Evolutionary conservation across 2,113 vertebrate species (phyloP), one percentile per base, ranked within the genome.

Genomic region (Malurus melanocephalus): DNA sequence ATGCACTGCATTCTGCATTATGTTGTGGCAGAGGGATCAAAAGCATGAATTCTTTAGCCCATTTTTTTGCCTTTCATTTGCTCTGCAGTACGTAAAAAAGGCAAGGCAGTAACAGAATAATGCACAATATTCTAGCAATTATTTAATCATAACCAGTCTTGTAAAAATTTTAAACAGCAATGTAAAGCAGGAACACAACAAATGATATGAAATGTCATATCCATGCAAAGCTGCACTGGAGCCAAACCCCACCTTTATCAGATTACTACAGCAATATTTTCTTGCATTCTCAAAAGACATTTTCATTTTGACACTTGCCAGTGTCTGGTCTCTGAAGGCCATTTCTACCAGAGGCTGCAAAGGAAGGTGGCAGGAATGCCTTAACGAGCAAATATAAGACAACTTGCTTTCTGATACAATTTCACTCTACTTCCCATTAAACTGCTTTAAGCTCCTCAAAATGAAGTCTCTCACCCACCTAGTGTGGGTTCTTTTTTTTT

Each of bases 31-130:
- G 23, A 72, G 33, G 35, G 15, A 59, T 52, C 33, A 81, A 73
- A 88, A 91, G 33, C 26, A 55, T 2, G 1, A 80, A 59, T 42
- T 55, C 51, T 62, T 82, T 16, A 80, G 62, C 13, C 10, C 11
- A 38, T 26, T 23, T 32, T 68, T 45, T 74, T 49, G 35, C 32
- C 46, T 56, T 78, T 57, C 20, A 21, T 52, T 68, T 57, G 11
- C 33, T 27, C 33, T 26, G 3, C 23, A 30, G n/a, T 40, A 84
- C 0, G 0, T 22, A 71, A 55, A 22, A 53, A 55, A 69, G 49
- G 46, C 9, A 59, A 43, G 26, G 22, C 53, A 72, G 35, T 24
- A 32, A 64, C 18, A 69, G 24, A 69, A 8, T 9, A 81, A 2
- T 45, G n/a, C 66, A 86, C 48, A 78, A 27, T 15, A 35, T 64